These are phyloP conservation scores for Mandrillus leucophaeus DNA, from an alignment of 2,113 vertebrate genomes.

Conservation along the genomic window DNA sequence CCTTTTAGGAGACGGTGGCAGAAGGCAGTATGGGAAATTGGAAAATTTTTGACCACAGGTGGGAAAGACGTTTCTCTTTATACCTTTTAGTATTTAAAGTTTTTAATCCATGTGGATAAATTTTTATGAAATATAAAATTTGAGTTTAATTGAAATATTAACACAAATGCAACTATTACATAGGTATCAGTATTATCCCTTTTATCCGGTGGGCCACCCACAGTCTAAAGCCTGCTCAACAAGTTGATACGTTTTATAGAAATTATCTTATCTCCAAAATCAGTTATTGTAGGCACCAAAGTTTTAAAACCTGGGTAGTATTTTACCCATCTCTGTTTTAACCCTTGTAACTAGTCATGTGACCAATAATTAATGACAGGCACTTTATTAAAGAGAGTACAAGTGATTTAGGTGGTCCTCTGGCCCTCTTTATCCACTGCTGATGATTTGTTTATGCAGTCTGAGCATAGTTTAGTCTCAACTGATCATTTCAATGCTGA, in stretches of 20 bases:
- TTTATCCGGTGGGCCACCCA: background rate
- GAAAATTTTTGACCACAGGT: background rate
- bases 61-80: background rate
- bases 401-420: background rate
- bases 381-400: background rate
- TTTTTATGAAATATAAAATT: background rate
- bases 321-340: background rate
- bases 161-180: background rate
- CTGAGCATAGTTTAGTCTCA: constrained; percentile 5
- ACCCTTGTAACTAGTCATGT: background rate
- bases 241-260: background rate
- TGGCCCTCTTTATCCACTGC: background rate
- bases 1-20: background rate
- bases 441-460: constrained; percentile 12
- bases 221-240: background rate
- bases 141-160: background rate
- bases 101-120: background rate
- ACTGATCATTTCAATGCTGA: constrained; percentile 15
- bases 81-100: background rate
- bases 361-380: background rate
- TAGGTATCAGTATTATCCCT: background rate
- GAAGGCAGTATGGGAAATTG: background rate
- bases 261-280: background rate
- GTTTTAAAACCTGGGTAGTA: background rate
- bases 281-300: background rate